Conservation (phyloP, 2,888 invertebrate genomes). For the Caenorhabditis sp. region DNA sequence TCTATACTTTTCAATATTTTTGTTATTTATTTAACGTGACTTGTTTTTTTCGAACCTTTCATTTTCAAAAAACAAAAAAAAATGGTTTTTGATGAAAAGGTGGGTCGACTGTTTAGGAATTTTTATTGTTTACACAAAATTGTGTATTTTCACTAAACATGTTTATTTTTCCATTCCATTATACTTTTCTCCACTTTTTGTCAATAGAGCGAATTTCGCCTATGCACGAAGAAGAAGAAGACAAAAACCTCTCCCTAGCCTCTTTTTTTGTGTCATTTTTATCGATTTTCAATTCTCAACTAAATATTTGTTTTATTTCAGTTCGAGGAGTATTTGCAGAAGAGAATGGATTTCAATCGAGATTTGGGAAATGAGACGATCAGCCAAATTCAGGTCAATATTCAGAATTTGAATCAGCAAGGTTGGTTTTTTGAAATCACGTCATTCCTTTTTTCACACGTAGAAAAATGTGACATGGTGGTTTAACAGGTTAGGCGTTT, state of each 20-base stretch:
- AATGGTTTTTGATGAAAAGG: not conserved
- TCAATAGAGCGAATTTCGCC: constrained; percentile 9
- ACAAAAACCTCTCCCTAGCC: constrained; percentile 1
- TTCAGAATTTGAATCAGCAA: constrained; percentile 52
- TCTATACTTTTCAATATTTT: not conserved
- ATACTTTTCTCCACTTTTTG: not conserved
- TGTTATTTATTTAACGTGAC: constrained; percentile 3
- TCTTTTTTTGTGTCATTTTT: constrained; percentile 5
- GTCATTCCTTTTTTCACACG: too few species aligned
- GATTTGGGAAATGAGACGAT: constrained; percentile 47
- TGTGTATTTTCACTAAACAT: constrained; percentile 5
- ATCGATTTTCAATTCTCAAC: constrained; percentile 8
- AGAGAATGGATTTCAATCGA: constrained; percentile 54
- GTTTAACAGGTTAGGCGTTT: too few species aligned
- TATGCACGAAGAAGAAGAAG: not conserved
- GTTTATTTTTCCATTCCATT: not conserved
- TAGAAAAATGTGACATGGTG: not conserved
- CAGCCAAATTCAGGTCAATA: constrained; percentile 46
- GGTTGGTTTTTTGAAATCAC: constrained; percentile 20
- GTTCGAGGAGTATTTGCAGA: constrained; percentile 26
- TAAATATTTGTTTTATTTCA: constrained; percentile 18
- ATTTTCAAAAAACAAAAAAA: not conserved
- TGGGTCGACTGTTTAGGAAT: not conserved
- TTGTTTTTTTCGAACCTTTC: not conserved
- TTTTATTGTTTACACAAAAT: not conserved